These are phyloP conservation scores for Torymus tubicola DNA, from an alignment of 2,888 invertebrate species.

Conservation along the genomic window DNA sequence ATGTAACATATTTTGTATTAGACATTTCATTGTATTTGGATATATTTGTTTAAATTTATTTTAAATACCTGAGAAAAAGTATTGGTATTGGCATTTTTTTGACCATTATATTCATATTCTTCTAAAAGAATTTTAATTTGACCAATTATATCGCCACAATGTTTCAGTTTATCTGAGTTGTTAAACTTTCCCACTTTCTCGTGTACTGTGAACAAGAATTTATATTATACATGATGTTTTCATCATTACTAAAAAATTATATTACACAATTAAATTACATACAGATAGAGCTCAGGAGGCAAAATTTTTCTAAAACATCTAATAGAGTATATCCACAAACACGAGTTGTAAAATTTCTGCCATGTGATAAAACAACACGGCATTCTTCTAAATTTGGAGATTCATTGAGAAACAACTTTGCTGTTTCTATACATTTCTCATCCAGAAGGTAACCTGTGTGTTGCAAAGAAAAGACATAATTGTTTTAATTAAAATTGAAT, in stretches of 20 bases:
- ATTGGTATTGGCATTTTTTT: not conserved
- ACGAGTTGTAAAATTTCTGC: conserved; percentile 59
- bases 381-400: conserved; percentile 61
- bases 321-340: conserved; percentile 42
- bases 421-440: conserved; percentile 49
- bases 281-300: conserved; percentile 44
- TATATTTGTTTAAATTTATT: not conserved
- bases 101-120: conserved; percentile 36
- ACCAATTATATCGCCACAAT: conserved; percentile 28
- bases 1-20: not conserved
- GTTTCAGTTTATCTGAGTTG: conserved; percentile 37
- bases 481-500: not conserved
- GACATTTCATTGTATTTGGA: not conserved
- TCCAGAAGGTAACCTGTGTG: conserved; percentile 45
- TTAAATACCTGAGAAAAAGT: conserved; percentile 18
- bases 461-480: not conserved
- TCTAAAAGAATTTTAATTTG: conserved; percentile 46
- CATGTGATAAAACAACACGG: conserved; percentile 56
- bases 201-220: conserved; percentile 36
- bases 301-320: conserved; percentile 53
- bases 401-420: conserved; percentile 58
- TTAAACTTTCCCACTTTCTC: conserved; percentile 29
- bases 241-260: conserved; percentile 9
- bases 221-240: not conserved
- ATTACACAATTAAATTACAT: conserved; percentile 18